These are phyloP conservation scores for Resseliella maxima DNA, from an alignment of 2,888 invertebrate genomes.

Conservation along the genomic window DNA sequence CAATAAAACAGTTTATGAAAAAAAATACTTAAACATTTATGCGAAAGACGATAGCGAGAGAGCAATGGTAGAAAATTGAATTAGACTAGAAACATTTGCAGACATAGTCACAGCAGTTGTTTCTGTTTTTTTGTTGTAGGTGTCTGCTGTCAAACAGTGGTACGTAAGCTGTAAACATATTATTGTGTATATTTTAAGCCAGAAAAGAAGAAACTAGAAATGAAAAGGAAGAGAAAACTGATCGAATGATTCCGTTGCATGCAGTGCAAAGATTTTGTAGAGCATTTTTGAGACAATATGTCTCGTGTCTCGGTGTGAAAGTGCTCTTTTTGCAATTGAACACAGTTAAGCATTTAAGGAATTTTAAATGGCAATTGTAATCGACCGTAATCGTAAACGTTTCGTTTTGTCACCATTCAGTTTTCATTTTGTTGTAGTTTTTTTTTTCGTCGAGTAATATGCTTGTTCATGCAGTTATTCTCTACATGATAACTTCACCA, in stretches of 20 bases:
- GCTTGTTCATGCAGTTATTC: background rate
- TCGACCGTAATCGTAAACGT: conserved; percentile 21
- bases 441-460: background rate
- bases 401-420: conserved; percentile 10
- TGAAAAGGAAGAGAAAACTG: background rate
- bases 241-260: background rate
- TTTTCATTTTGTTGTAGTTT: background rate
- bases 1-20: background rate
- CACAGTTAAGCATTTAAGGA: background rate
- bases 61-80: background rate
- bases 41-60: background rate
- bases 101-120: background rate
- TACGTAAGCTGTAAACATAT: background rate
- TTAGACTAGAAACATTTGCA: background rate
- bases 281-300: background rate
- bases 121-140: background rate
- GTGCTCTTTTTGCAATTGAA: conserved; percentile 8
- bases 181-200: background rate
- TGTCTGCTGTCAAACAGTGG: background rate
- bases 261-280: background rate
- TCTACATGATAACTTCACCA: background rate
- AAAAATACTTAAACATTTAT: background rate
- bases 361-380: conserved; percentile 25
- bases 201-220: background rate
- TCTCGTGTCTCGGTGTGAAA: background rate